phyloP scores from a whole-genome alignment of 2,888 invertebrate genomes.

The Halictus quadricinctus region DNA sequence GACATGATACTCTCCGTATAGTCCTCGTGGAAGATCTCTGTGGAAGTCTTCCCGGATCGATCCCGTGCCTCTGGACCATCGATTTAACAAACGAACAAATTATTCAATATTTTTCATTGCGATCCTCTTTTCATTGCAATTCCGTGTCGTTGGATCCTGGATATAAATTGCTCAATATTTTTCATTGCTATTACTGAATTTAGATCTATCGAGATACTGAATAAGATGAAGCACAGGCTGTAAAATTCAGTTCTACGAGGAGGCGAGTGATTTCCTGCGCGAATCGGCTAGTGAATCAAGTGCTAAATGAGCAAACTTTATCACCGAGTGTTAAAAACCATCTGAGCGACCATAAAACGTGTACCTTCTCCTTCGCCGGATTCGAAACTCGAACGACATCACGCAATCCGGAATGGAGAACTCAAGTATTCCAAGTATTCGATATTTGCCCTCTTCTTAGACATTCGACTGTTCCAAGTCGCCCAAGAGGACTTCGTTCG shows the following conservation, averaged over 20 bases:
- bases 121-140: no score
- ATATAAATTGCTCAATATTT: no score
- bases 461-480: constrained; percentile 33
- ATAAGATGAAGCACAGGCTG: background rate
- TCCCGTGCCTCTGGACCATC: no score
- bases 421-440: constrained; percentile 62
- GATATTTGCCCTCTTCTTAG: constrained; percentile 29
- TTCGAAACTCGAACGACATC: constrained; percentile 43
- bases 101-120: background rate
- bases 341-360: constrained; percentile 6
- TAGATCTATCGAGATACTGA: background rate
- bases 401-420: constrained; percentile 61
- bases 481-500: constrained; percentile 8
- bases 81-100: background rate
- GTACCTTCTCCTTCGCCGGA: background rate
- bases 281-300: background rate
- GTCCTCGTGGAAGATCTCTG: background rate
- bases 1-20: no score
- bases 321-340: background rate
- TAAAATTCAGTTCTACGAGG: background rate
- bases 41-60: background rate
- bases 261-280: background rate
- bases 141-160: no score
- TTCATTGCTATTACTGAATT: background rate
- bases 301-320: background rate